Conservation (phyloP, 2,797 vertebrate species). For the Manis crassicaudata region DNA sequence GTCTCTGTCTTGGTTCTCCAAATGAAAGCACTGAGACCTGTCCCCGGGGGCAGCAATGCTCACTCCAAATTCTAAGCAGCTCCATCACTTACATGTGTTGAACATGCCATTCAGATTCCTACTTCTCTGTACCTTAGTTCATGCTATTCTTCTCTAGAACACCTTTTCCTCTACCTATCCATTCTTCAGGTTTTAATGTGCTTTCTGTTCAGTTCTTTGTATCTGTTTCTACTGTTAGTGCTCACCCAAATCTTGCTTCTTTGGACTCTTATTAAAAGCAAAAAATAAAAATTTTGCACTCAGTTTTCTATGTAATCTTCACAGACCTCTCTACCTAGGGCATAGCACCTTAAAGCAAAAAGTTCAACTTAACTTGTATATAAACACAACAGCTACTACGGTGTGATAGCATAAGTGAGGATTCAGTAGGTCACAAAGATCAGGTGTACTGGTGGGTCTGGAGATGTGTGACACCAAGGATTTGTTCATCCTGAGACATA, state of each 20-base stretch:
- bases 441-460: neutral
- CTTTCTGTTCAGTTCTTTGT: neutral
- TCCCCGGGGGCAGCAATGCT: neutral
- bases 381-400: neutral
- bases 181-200: neutral
- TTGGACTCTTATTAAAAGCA: neutral
- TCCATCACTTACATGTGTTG: rapidly evolving
- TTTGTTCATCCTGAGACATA: neutral
- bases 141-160: neutral
- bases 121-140: neutral
- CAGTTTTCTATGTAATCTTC: neutral
- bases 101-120: neutral
- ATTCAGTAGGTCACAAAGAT: neutral
- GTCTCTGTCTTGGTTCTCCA: neutral
- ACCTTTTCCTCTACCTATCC: neutral
- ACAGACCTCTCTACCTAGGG: neutral
- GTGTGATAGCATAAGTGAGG: neutral
- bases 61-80: neutral
- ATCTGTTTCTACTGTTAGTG: neutral
- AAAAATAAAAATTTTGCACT: neutral
- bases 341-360: neutral
- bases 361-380: neutral
- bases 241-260: neutral
- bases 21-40: neutral
- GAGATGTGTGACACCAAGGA: neutral